Evolutionary conservation across 2,113 vertebrate genomes (phyloP).

Genomic region (Clarias magur): DNA sequence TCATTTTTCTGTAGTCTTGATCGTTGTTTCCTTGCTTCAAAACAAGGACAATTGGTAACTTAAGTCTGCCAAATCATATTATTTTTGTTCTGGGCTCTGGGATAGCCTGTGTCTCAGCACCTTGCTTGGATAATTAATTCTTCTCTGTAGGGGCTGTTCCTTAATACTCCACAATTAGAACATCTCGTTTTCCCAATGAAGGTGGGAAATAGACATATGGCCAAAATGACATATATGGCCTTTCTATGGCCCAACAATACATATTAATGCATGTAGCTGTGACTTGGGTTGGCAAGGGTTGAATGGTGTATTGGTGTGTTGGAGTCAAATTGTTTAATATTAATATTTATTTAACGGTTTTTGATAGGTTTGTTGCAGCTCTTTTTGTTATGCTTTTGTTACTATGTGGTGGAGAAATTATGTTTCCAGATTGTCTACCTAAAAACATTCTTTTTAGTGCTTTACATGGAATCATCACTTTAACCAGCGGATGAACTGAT

Average conservation of each 20-base stretch:
- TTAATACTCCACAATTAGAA: conserved; percentile 23
- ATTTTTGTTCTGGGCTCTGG: not conserved
- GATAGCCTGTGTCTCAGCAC: conserved; percentile 5
- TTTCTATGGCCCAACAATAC: not conserved
- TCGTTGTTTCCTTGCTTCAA: not conserved
- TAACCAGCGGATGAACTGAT: not conserved
- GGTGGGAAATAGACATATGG: not conserved
- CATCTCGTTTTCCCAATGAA: conserved; percentile 7
- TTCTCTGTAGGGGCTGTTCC: conserved; percentile 23
- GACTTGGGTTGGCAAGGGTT: not conserved
- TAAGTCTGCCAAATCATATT: not conserved
- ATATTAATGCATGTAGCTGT: not conserved
- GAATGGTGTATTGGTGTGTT: not conserved
- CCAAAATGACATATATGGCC: not conserved
- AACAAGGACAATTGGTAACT: not conserved
- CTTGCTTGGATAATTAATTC: conserved; percentile 28
- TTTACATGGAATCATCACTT: not conserved
- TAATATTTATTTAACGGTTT: not conserved
- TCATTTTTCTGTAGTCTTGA: not conserved
- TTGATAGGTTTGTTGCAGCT: not conserved
- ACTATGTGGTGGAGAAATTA: not conserved
- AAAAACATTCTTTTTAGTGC: too few species aligned
- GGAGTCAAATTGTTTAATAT: not conserved
- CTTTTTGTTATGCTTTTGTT: not conserved
- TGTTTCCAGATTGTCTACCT: not conserved